A percentile compares a stretch with the other conserved stretches of the same genome.
Evolutionary conservation across 2,797 vertebrate genomes (phyloP).

Genomic region (Synanceia verrucosa): DNA sequence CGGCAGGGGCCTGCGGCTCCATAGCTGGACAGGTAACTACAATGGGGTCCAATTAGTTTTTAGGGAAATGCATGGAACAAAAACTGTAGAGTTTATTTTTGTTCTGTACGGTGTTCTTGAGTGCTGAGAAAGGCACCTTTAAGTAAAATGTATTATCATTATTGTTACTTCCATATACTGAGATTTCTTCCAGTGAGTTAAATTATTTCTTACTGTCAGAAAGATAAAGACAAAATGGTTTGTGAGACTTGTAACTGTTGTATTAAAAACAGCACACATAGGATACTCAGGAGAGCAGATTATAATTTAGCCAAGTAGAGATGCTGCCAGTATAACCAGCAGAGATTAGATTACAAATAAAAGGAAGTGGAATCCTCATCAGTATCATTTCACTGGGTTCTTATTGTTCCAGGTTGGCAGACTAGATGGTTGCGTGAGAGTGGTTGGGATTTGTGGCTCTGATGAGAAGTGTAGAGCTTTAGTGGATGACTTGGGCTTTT

Average conservation of each 20-base stretch:
- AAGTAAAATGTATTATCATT: too few species aligned
- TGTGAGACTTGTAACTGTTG: background rate
- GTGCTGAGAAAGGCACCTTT: too few species aligned
- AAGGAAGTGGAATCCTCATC: background rate
- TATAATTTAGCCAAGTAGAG: background rate
- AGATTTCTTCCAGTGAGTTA: background rate
- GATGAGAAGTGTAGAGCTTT: slow-evolving; percentile 89
- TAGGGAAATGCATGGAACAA: too few species aligned
- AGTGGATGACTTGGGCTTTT: slow-evolving; percentile 89
- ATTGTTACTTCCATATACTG: background rate
- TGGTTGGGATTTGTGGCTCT: slow-evolving; percentile 95
- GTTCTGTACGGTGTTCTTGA: too few species aligned
- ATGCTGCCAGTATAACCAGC: background rate
- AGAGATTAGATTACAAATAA: background rate
- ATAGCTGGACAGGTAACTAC: slow-evolving; percentile 91
- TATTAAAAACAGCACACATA: background rate
- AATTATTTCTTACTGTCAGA: background rate
- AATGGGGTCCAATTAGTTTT: background rate
- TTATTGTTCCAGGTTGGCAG: slow-evolving; percentile 83
- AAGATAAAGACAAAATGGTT: background rate
- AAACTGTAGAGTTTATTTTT: too few species aligned
- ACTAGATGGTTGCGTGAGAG: slow-evolving; percentile 89
- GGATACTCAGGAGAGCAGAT: background rate
- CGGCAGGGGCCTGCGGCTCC: slow-evolving; percentile 94
- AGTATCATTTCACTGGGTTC: background rate